These are phyloP conservation scores for Conus betulinus DNA, from an alignment of 1,140 invertebrate species.

Conservation along the genomic window DNA sequence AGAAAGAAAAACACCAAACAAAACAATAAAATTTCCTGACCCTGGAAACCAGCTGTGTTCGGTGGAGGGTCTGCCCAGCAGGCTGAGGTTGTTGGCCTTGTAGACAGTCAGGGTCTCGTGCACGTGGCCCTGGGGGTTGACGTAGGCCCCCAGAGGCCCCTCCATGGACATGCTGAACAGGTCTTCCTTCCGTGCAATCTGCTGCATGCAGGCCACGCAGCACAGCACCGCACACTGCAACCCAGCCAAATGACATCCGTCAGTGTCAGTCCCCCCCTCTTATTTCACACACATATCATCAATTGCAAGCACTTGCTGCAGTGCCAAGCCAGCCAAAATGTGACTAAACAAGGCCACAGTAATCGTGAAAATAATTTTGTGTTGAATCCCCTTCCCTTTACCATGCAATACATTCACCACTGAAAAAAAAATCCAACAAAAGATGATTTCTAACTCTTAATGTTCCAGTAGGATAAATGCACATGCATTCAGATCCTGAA, in stretches of 20 bases:
- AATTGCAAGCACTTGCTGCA: too few species aligned
- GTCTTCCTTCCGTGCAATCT: conserved; percentile 82
- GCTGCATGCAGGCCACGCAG: conserved; percentile 81
- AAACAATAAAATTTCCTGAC: conserved; percentile 74
- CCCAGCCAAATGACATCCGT: neutral
- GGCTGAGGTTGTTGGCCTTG: conserved; percentile 79
- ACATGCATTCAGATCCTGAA: too few species aligned
- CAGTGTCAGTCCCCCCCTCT: neutral
- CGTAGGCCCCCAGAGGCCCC: conserved; percentile 88
- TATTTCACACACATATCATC: neutral
- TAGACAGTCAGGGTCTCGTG: conserved; percentile 89
- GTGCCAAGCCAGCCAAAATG: too few species aligned
- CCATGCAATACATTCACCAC: too few species aligned
- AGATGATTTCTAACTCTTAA: too few species aligned
- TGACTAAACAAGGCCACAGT: too few species aligned
- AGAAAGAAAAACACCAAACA: too few species aligned
- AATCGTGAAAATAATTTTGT: too few species aligned
- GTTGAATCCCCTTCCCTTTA: too few species aligned
- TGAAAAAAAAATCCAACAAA: too few species aligned
- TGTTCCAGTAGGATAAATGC: too few species aligned
- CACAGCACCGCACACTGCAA: conserved; percentile 80
- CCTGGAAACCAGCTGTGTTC: conserved; percentile 91
- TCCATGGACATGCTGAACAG: conserved; percentile 89
- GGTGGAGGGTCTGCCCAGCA: conserved; percentile 80
- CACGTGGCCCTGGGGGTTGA: conserved; percentile 87